Base-by-base conservation (phyloP, 2,797 vertebrate genomes). In the Spheniscus humboldti region DNA sequence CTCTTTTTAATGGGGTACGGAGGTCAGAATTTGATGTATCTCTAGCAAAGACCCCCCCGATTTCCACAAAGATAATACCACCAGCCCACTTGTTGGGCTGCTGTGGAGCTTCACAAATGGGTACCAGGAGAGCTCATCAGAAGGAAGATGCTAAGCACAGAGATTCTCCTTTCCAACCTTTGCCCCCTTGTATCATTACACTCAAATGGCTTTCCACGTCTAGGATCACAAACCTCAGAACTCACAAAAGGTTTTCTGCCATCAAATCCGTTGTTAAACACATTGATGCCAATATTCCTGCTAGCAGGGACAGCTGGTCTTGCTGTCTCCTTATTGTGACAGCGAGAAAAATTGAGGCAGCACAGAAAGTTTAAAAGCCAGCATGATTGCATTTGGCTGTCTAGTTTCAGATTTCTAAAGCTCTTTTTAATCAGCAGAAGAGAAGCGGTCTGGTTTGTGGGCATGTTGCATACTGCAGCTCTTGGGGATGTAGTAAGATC, bases 291-390 rank as follows among this genome's bases (percentile, higher is more conserved):
- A 81, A 91, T 94, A 92, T 81, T 94, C 69, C 89, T 96, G 94
- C 94, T 91, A 94, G 87, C 69, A 94, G 97, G 94, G 93, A 94
- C 94, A 96, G 91, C 91, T 95, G 92, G 94, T 96, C 92, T 96
- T 88, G 76, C 89, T 45, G 63, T 77, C 82, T 95, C 82, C 94
- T 96, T 94, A 86, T 96, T 88, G 64, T 94, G 85, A 89, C 93
- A 96, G 82, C 63, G 78, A 92, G 87, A 95, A 94, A 97, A 95
- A 96, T 78, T 52, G 94, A 95, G 89, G 94, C 92, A 95, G 91
- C 2, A 1, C 63, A 71, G 92, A 94, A 96, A 93, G 91, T 97
- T 97, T 94, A 94, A 96, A 96, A 94, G 87, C 86, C 80, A 83
- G 73, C 79, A 31, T 90, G 91, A 96, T 94, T 96, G 88, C 83